Conservation (phyloP, 1,140 invertebrate genomes). For the Zaprionus lachaisei region DNA sequence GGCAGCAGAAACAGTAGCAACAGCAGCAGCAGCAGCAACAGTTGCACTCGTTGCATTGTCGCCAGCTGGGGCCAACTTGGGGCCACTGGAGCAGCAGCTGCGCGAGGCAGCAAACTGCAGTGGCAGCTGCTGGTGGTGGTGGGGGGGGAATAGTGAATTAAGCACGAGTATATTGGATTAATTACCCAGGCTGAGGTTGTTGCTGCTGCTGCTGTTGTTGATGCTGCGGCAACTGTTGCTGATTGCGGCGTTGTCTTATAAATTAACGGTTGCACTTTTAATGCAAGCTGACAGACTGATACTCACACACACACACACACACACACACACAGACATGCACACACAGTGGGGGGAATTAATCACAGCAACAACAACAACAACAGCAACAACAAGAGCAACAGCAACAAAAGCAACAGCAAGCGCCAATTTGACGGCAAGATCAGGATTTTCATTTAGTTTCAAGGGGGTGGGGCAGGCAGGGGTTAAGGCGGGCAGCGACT, state of each 20-base stretch:
- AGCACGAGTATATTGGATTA: constrained; percentile 70
- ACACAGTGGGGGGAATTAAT: constrained; percentile 66
- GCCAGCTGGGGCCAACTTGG: background rate
- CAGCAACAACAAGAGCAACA: constrained; percentile 23
- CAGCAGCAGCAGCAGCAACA: constrained; percentile 1
- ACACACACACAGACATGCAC: constrained; percentile 16
- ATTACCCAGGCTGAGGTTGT: constrained; percentile 54
- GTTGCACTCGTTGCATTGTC: constrained; percentile 17
- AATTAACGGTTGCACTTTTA: constrained; percentile 81
- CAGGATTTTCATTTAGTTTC: constrained; percentile 73
- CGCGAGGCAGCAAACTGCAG: background rate
- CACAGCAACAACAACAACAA: constrained; percentile 41
- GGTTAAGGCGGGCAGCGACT: constrained; percentile 1
- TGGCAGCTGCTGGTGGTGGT: background rate
- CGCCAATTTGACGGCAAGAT: constrained; percentile 72
- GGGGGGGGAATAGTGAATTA: constrained; percentile 45
- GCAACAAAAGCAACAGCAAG: constrained; percentile 20
- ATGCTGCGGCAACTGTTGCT: constrained; percentile 33
- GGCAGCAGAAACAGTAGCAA: constrained; percentile 19
- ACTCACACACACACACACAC: constrained; percentile 13
- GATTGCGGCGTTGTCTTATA: constrained; percentile 66
- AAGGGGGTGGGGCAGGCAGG: constrained; percentile 15
- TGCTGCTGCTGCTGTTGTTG: constrained; percentile 18
- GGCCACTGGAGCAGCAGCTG: constrained; percentile 19
- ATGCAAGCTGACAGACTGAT: constrained; percentile 71